phyloP scores from a whole-genome alignment of 2,888 invertebrate species.

The Sesia bembeciformis region DNA sequence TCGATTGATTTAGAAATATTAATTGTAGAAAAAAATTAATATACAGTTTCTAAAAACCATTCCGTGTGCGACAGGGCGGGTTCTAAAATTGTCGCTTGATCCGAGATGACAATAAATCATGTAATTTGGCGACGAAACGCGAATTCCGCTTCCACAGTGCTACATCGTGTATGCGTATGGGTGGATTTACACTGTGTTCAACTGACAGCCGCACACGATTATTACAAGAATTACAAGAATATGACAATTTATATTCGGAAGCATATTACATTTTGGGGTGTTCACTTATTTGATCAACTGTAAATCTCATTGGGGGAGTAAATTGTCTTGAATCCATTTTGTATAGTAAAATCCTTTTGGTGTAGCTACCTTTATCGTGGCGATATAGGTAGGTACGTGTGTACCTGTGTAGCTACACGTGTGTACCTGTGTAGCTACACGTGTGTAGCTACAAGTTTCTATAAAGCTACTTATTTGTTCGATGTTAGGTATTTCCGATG shows the following conservation, averaged over 20 bases:
- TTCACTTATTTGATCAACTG: conserved; percentile 38
- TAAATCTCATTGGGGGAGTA: conserved; percentile 26
- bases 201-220: conserved; percentile 51
- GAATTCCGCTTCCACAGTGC: conserved; percentile 25
- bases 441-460: too few relatives aligned
- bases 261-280: conserved; percentile 42
- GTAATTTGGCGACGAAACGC: conserved; percentile 61
- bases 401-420: too few relatives aligned
- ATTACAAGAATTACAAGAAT: conserved; percentile 40
- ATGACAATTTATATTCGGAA: conserved; percentile 52
- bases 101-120: conserved; percentile 67
- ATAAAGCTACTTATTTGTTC: too few relatives aligned
- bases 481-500: neutral
- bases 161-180: conserved; percentile 26
- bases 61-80: conserved; percentile 14
- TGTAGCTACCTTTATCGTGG: too few relatives aligned
- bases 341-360: neutral
- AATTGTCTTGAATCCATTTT: conserved; percentile 14
- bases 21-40: neutral
- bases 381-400: too few relatives aligned
- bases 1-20: too few relatives aligned
- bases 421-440: too few relatives aligned
- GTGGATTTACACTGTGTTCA: conserved; percentile 47
- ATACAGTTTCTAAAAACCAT: conserved; percentile 6
- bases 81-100: conserved; percentile 28